These are phyloP conservation scores for Sinosuthora webbiana DNA, from an alignment of 2,113 vertebrate genomes.

Conservation along the genomic window DNA sequence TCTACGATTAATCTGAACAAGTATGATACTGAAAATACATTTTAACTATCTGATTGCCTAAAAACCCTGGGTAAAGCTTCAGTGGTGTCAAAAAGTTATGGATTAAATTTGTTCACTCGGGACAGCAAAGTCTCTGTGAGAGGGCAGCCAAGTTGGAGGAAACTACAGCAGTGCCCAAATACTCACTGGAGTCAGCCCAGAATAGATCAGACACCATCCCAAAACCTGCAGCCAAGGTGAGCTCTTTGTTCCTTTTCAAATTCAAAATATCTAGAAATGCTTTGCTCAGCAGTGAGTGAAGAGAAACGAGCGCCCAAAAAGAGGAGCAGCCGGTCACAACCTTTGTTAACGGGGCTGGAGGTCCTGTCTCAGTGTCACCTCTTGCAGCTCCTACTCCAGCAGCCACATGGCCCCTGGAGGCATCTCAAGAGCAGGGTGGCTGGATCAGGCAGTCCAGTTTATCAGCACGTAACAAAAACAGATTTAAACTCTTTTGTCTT, in stretches of 20 bases:
- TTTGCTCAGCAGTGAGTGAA: neutral
- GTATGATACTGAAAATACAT: accelerated
- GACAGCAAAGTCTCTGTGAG: accelerated
- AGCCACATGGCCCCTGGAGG: neutral
- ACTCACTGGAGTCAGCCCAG: neutral
- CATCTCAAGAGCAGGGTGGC: neutral
- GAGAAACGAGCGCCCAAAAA: neutral
- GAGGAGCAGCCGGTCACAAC: neutral
- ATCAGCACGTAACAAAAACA: neutral
- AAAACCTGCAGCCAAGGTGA: neutral
- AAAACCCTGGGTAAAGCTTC: neutral
- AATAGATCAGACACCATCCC: neutral
- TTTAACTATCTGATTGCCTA: neutral
- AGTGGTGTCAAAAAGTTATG: neutral
- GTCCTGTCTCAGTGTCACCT: neutral
- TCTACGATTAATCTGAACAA: neutral
- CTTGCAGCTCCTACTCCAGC: neutral
- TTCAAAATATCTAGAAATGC: neutral
- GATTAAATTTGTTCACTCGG: neutral
- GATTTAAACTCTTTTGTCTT: conserved; percentile 6
- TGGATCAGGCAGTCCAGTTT: neutral
- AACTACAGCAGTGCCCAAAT: neutral
- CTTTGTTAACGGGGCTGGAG: neutral
- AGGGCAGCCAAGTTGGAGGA: neutral
- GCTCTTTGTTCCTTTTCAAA: neutral